Percentiles rank a stretch among this genome's conserved stretches.
Conservation (phyloP, 2,888 invertebrate genomes). For the Nezara viridula region DNA sequence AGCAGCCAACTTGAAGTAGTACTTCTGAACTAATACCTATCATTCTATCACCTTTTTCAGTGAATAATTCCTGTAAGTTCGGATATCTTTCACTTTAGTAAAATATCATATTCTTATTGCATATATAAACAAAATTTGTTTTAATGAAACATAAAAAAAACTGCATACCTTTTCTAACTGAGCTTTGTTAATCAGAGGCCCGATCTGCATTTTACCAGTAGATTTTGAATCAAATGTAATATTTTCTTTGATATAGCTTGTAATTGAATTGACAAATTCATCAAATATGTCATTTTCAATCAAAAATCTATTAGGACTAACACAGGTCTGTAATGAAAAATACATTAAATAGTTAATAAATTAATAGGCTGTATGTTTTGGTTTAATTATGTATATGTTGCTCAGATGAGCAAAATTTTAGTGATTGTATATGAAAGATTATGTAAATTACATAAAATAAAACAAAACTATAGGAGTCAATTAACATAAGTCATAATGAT, state of each 20-base stretch:
- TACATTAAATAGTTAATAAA: background rate
- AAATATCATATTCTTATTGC: too few species aligned
- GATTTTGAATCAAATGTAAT: slow-evolving; percentile 87
- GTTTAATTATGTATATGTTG: background rate
- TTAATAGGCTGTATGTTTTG: background rate
- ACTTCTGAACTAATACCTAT: too few species aligned
- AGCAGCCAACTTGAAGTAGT: too few species aligned
- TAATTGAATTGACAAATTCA: slow-evolving; percentile 81
- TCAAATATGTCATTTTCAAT: slow-evolving; percentile 86
- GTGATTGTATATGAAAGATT: background rate
- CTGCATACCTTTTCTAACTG: slow-evolving; percentile 82
- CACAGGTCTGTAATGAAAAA: slow-evolving; percentile 80
- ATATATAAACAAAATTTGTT: background rate
- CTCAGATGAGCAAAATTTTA: background rate
- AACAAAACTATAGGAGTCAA: background rate
- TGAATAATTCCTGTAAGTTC: too few species aligned
- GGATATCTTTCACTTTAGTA: too few species aligned
- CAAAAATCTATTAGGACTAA: slow-evolving; percentile 92
- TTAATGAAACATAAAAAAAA: background rate
- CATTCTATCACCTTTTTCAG: too few species aligned
- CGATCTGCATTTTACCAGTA: slow-evolving; percentile 76
- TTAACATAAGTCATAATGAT: too few species aligned
- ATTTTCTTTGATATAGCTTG: slow-evolving; percentile 75
- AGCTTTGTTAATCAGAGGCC: slow-evolving; percentile 90
- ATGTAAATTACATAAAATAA: background rate